phyloP scores from a whole-genome alignment of 2,888 invertebrate genomes.

The Melieria omissa region DNA sequence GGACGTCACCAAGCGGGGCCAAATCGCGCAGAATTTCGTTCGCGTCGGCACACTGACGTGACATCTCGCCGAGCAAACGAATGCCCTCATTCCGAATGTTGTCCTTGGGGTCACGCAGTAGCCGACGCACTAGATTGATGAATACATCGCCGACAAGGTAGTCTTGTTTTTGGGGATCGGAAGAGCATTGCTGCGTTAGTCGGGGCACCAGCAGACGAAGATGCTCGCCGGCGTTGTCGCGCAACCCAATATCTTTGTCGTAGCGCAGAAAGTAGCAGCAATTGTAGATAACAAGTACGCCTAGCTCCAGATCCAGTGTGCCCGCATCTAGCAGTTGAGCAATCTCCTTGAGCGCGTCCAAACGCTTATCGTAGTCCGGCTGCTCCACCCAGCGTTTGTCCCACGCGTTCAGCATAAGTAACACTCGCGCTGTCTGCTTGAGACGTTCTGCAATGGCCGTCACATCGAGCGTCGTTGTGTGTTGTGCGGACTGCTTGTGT shows the following conservation, averaged over 20 bases:
- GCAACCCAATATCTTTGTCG: conserved; percentile 85
- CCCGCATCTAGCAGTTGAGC: conserved; percentile 67
- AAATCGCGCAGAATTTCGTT: conserved; percentile 80
- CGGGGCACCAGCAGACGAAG: conserved; percentile 77
- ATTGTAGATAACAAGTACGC: conserved; percentile 82
- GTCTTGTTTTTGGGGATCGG: conserved; percentile 70
- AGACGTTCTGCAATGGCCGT: conserved; percentile 43
- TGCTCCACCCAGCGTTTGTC: conserved; percentile 92
- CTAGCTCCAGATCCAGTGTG: conserved; percentile 72
- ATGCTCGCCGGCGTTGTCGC: conserved; percentile 81
- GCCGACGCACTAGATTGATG: conserved; percentile 75
- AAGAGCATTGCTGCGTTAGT: conserved; percentile 68
- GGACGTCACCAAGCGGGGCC: conserved; percentile 71
- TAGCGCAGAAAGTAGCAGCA: conserved; percentile 81
- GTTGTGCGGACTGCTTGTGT: conserved; percentile 44
- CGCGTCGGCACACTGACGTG: conserved; percentile 76
- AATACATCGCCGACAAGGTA: conserved; percentile 80
- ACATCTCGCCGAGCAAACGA: conserved; percentile 79
- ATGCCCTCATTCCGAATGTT: conserved; percentile 83
- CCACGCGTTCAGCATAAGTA: conserved; percentile 84
- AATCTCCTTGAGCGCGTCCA: conserved; percentile 81
- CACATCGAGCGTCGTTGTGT: conserved; percentile 46
- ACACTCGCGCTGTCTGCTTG: conserved; percentile 69
- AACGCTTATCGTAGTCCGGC: conserved; percentile 86
- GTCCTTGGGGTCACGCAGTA: conserved; percentile 77